These are phyloP conservation scores for Myxocyprinus asiaticus DNA, from an alignment of 2,113 vertebrate genomes.

Conservation along the genomic window DNA sequence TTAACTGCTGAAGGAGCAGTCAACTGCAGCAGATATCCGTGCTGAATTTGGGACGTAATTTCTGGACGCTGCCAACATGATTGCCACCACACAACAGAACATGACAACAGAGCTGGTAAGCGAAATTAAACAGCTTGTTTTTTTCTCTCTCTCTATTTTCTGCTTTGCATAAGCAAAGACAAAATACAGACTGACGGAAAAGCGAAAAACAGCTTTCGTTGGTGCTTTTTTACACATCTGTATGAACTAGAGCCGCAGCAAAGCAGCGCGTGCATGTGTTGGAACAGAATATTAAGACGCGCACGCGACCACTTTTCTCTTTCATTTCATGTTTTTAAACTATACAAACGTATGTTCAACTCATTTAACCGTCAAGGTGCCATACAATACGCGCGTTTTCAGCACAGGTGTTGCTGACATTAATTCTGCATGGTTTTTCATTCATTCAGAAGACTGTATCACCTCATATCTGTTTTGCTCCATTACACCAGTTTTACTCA, in stretches of 20 bases:
- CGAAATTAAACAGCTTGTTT: not conserved
- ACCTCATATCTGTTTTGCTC: not conserved
- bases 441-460: conserved; percentile 32
- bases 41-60: conserved; percentile 39
- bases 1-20: conserved; percentile 22
- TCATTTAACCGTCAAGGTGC: not conserved
- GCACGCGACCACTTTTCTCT: conserved; percentile 20
- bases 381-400: not conserved
- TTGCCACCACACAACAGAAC: conserved; percentile 81
- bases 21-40: conserved; percentile 4
- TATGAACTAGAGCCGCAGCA: conserved; percentile 30
- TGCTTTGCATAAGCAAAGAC: not conserved
- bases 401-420: conserved; percentile 1
- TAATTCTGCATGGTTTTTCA: conserved; percentile 17
- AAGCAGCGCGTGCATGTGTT: conserved; percentile 31
- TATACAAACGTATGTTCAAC: not conserved
- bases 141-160: not conserved
- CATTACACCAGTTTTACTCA: not conserved
- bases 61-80: conserved; percentile 71
- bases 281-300: not conserved
- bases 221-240: conserved; percentile 27
- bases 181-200: not conserved
- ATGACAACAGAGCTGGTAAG: conserved; percentile 79
- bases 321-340: not conserved
- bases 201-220: not conserved